Base-by-base conservation (phyloP, 2,888 invertebrate species). In the Rotaria sp. region DNA sequence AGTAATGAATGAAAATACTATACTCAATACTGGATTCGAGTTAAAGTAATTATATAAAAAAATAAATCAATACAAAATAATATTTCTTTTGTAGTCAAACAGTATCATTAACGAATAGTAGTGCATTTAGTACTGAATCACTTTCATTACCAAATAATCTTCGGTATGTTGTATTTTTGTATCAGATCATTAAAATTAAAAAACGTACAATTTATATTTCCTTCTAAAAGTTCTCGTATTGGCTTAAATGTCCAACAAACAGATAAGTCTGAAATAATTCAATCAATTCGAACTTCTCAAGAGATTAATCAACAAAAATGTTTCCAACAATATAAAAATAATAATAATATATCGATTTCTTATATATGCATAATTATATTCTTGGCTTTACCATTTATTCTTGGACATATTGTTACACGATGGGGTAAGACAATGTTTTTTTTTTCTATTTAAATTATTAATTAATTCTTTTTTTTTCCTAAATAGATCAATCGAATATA, bases 351-450 rank as follows among this genome's bases (percentile, higher is more conserved):
- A 80, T 80, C 38, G 13, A 45, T 26, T 15, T 80, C 45, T 15
- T 80, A 13, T n/a, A 80, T 18, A 21, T 45, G 35, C 26, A 80
- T 80, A 8, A 80, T 80, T 8, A 1, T 80, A 26, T n/a, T 80
- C 1, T 45, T 80, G 7, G 45, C 26, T 45, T 1, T 80, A 26
- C 38, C 80, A 10, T 45, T 80, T 80, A 45, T 80, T 45, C 80
- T 80, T n/a, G 80, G 80, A 45, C 80, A 80, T 26, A 45, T 45
- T 45, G 15, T 80, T 80, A n/a, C n/a, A n/a, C 45, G 24, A 80
- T 80, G 80, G 80, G n/a, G 80, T 80, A 80, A 38, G 1, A 67
- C 35, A 35, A 10, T 10, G 13, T 35, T 18, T 67, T 18, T 21
- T 18, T 35, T 67, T 35, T 8, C 30, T 30, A 2, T 1, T 11